These are phyloP conservation scores for Sigmodon hispidus DNA, from an alignment of 2,113 vertebrate genomes.

Conservation along the genomic window DNA sequence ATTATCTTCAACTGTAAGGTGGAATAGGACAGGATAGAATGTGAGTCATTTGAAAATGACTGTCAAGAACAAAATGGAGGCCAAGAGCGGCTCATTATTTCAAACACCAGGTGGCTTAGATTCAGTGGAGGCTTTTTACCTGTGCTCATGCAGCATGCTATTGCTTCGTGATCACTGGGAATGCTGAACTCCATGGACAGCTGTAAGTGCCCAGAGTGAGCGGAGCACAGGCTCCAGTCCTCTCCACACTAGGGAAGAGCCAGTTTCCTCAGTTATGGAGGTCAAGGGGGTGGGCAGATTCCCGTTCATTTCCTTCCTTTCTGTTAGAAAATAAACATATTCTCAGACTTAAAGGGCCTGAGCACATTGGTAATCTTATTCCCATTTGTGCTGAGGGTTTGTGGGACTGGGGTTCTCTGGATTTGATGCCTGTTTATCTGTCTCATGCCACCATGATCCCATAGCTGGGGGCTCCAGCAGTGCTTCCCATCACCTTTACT, in stretches of 20 bases:
- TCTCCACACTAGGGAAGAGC: accelerated
- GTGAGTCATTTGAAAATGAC: not conserved
- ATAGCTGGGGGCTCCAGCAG: not conserved
- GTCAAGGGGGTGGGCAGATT: not conserved
- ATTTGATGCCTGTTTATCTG: accelerated
- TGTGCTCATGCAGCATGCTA: accelerated
- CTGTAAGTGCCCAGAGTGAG: accelerated
- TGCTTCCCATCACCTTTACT: accelerated
- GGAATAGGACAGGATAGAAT: not conserved
- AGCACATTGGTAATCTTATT: accelerated
- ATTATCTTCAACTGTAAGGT: not conserved
- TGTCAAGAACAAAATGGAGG: accelerated
- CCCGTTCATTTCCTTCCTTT: too few species aligned
- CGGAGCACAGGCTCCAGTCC: accelerated
- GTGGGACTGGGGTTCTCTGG: not conserved
- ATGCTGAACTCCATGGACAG: not conserved
- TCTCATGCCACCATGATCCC: accelerated
- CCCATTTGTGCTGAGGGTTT: not conserved
- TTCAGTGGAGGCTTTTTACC: not conserved
- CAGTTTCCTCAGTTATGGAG: not conserved
- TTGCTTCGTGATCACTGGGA: not conserved
- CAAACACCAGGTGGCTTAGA: accelerated
- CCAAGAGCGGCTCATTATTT: accelerated
- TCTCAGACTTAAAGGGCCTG: not conserved
- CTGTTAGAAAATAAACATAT: not conserved